A percentile compares a stretch with the other conserved stretches of the same genome.
Evolutionary conservation across 2,797 vertebrate species (phyloP).

Genomic region (Carduelis carduelis): DNA sequence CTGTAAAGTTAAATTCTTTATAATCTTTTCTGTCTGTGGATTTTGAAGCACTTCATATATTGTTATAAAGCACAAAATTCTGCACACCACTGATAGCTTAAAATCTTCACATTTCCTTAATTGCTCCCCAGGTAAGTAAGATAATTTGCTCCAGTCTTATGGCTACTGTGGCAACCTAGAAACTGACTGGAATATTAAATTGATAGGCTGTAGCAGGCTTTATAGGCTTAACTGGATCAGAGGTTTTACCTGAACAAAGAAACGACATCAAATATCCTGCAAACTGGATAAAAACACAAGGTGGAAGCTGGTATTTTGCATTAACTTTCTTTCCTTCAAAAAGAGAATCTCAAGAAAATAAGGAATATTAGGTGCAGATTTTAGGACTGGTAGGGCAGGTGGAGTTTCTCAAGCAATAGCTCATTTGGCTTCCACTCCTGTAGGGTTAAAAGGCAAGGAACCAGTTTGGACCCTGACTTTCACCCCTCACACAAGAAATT

Average conservation of each 20-base stretch:
- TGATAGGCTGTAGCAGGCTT: background rate
- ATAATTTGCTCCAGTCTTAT: conserved; percentile 62
- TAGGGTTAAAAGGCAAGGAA: background rate
- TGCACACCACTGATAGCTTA: conserved; percentile 23
- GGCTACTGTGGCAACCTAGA: conserved; percentile 55
- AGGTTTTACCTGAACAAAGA: conserved; percentile 19
- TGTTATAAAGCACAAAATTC: conserved; percentile 1
- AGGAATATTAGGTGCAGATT: background rate
- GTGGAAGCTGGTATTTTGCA: background rate
- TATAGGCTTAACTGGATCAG: conserved; percentile 14
- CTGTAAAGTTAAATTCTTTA: background rate
- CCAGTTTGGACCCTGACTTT: background rate
- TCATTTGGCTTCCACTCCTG: background rate
- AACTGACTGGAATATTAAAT: conserved; percentile 66
- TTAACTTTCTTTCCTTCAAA: background rate
- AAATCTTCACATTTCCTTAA: conserved; percentile 65
- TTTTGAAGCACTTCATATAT: background rate
- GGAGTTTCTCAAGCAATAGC: background rate
- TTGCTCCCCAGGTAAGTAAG: conserved; percentile 67
- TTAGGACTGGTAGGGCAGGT: background rate
- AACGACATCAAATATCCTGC: background rate
- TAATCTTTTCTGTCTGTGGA: background rate
- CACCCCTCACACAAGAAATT: background rate
- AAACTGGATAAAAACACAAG: background rate
- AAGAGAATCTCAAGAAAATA: background rate